These are phyloP conservation scores for Drosophila trapezifrons DNA, from an alignment of 1,140 invertebrate genomes.

Conservation along the genomic window DNA sequence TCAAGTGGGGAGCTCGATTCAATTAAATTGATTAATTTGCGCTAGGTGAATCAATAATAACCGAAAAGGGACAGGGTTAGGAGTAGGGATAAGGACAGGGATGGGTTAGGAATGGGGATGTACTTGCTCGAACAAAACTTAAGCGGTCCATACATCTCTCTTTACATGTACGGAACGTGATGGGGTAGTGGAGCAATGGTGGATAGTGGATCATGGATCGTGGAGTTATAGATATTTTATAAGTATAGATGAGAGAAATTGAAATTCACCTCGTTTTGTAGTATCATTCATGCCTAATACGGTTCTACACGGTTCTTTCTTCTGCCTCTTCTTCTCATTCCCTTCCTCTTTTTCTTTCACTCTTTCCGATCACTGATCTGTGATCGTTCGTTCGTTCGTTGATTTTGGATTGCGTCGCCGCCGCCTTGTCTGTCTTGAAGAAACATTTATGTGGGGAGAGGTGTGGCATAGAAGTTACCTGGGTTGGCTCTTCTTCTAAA, in stretches of 20 bases:
- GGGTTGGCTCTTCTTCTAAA: constrained; percentile 55
- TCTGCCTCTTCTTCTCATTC: constrained; percentile 12
- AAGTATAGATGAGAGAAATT: constrained; percentile 59
- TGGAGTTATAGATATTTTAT: constrained; percentile 30
- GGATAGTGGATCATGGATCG: not conserved
- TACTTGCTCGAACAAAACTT: constrained; percentile 1
- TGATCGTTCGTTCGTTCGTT: constrained; percentile 34
- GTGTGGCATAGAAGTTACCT: constrained; percentile 77
- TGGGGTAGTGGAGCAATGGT: not conserved
- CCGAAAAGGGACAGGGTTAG: not conserved
- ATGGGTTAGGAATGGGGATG: not conserved
- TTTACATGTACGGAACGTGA: not conserved
- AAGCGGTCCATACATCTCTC: not conserved
- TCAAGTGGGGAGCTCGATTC: not conserved
- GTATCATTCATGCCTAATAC: constrained; percentile 54
- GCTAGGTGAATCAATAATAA: constrained; percentile 22
- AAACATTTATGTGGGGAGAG: constrained; percentile 71
- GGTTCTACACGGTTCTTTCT: constrained; percentile 54
- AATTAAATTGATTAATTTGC: constrained; percentile 53
- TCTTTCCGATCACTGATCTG: constrained; percentile 17
- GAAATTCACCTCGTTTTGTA: constrained; percentile 74
- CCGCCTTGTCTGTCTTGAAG: constrained; percentile 71
- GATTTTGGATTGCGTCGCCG: constrained; percentile 3
- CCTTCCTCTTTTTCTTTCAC: constrained; percentile 8
- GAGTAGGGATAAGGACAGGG: not conserved